Conservation (phyloP, 2,888 invertebrate genomes). For the Lasioglossum figueresi region DNA sequence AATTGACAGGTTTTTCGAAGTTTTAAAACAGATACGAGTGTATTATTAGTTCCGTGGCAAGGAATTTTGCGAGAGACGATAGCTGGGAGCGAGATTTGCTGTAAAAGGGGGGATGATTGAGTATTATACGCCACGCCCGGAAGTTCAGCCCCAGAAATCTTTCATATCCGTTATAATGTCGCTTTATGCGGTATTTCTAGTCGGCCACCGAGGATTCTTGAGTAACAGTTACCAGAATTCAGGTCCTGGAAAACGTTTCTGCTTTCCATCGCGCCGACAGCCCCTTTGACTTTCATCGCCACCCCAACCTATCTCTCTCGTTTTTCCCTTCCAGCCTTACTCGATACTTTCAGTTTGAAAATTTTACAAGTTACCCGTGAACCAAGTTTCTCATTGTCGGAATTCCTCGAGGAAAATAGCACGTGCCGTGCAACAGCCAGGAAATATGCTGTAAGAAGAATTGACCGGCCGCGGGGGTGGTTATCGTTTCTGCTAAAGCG, state of each 20-base stretch:
- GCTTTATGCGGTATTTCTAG: neutral
- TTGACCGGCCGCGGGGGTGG: neutral
- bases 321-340: neutral
- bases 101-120: neutral
- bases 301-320: neutral
- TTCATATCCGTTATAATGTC: neutral
- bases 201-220: neutral
- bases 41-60: neutral
- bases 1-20: neutral
- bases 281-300: conserved; percentile 13
- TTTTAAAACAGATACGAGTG: neutral
- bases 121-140: neutral
- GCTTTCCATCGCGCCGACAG: neutral
- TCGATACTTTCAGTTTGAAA: conserved; percentile 10
- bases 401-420: neutral
- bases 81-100: neutral
- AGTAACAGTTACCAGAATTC: conserved; percentile 11
- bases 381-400: conserved; percentile 10
- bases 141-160: conserved; percentile 15
- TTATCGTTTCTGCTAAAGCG: neutral
- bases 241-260: neutral
- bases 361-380: conserved; percentile 8
- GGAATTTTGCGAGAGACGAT: neutral
- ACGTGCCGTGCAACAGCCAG: neutral
- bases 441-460: neutral